Evolutionary conservation across 1,140 invertebrate species (phyloP).

Genomic region (Cyphomyrmex costatus): DNA sequence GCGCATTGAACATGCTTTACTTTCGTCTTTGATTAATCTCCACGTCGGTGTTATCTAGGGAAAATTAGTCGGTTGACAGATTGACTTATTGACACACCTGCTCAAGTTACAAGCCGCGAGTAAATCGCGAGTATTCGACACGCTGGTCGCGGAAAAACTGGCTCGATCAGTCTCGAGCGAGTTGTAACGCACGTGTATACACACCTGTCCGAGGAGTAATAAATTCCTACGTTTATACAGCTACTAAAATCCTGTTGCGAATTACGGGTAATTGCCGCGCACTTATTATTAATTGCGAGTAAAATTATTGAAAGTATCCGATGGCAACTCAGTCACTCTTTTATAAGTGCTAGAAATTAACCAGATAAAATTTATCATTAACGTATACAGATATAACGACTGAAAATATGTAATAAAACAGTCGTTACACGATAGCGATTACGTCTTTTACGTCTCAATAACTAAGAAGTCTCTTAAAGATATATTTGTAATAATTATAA

Average conservation of each 20-base stretch:
- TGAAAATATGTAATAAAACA: background rate
- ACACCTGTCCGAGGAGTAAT: slow-evolving; percentile 43
- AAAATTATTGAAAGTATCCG: slow-evolving; percentile 15
- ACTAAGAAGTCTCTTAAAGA: background rate
- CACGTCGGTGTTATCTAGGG: slow-evolving; percentile 51
- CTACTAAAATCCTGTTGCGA: slow-evolving; percentile 53
- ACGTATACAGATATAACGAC: background rate
- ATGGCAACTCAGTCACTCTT: background rate
- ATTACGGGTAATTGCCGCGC: slow-evolving; percentile 53
- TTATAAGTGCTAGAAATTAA: slow-evolving; percentile 26
- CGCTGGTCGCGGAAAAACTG: slow-evolving; percentile 57
- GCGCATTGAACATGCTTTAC: background rate
- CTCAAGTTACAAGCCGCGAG: slow-evolving; percentile 32
- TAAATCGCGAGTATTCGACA: slow-evolving; percentile 25
- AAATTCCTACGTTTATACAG: slow-evolving; percentile 38
- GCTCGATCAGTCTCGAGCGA: slow-evolving; percentile 61
- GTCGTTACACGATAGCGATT: background rate
- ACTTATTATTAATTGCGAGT: slow-evolving; percentile 38
- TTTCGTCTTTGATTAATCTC: slow-evolving; percentile 44
- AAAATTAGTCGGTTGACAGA: slow-evolving; percentile 62
- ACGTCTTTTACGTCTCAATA: background rate
- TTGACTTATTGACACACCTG: slow-evolving; percentile 66
- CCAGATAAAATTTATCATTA: slow-evolving; percentile 21
- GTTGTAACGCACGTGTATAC: slow-evolving; percentile 41
- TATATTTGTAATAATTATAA: background rate